phyloP scores from a whole-genome alignment of 2,888 invertebrate genomes.

The Cryptocheilus praepositus region DNA sequence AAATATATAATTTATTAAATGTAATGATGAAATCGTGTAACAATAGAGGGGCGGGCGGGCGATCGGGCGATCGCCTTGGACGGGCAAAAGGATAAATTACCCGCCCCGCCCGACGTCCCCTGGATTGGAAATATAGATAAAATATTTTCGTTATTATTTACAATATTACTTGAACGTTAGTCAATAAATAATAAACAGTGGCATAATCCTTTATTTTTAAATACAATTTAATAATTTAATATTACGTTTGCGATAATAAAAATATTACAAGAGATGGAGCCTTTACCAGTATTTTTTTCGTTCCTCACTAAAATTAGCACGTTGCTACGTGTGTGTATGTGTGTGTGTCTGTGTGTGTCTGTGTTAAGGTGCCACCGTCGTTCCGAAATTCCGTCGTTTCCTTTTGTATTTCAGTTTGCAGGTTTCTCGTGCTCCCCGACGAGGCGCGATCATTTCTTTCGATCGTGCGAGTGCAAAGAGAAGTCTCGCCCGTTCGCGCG shows the following conservation, averaged over 20 bases:
- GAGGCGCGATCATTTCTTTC: background rate
- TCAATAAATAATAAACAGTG: slow-evolving; percentile 74
- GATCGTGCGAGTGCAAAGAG: too few species aligned
- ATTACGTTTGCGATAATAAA: slow-evolving; percentile 73
- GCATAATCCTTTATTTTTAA: slow-evolving; percentile 69
- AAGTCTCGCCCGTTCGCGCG: too few species aligned
- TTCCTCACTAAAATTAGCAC: slow-evolving; percentile 56
- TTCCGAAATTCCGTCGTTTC: slow-evolving; percentile 34
- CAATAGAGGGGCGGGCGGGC: slow-evolving; percentile 66
- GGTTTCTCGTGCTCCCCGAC: background rate
- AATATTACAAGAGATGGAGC: slow-evolving; percentile 74
- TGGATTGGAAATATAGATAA: slow-evolving; percentile 75
- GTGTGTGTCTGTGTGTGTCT: slow-evolving; percentile 31
- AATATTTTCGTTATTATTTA: slow-evolving; percentile 75
- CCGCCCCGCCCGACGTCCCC: slow-evolving; percentile 57
- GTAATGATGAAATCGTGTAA: slow-evolving; percentile 75
- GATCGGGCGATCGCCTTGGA: slow-evolving; percentile 49
- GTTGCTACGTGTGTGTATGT: slow-evolving; percentile 16
- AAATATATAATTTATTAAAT: slow-evolving; percentile 76
- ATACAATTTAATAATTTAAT: slow-evolving; percentile 64
- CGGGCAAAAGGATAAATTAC: slow-evolving; percentile 54
- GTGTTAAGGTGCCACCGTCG: slow-evolving; percentile 23
- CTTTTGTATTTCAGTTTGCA: background rate
- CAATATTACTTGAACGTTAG: slow-evolving; percentile 74
- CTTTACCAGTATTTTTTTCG: slow-evolving; percentile 61